Evolutionary conservation across 2,113 vertebrate genomes (phyloP).

Genomic region (Phalacrocorax pelagicus): DNA sequence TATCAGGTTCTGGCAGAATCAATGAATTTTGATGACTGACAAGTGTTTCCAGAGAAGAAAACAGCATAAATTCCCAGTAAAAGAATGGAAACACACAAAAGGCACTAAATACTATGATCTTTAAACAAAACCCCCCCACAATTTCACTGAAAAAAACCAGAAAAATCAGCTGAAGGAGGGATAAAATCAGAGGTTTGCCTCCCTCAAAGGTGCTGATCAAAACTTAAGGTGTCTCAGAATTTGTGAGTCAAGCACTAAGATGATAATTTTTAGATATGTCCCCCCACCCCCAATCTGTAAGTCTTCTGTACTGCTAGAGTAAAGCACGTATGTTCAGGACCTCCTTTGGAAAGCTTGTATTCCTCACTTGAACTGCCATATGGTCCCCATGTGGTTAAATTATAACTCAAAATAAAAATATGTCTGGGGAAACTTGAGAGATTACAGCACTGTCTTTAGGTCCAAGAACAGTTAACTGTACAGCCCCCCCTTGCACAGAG

Average conservation of each 20-base stretch:
- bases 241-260: background rate
- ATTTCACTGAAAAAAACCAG: background rate
- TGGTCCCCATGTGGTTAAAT: conserved; percentile 34
- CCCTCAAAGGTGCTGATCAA: background rate
- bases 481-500: background rate
- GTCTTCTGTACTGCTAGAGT: background rate
- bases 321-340: background rate
- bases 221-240: background rate
- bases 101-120: background rate
- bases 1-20: background rate
- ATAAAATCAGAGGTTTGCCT: background rate
- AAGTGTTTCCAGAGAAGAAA: background rate
- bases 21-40: background rate
- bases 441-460: background rate
- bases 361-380: conserved; percentile 11
- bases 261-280: background rate
- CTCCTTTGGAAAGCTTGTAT: background rate
- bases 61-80: background rate
- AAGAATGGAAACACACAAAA: background rate
- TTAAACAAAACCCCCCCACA: background rate
- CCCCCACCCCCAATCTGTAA: background rate
- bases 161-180: background rate
- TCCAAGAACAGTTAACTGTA: background rate
- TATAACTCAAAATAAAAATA: conserved; percentile 24
- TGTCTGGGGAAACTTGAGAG: background rate